Evolutionary conservation across 2,113 vertebrate genomes (phyloP).

Genomic region (Noctilio leporinus): DNA sequence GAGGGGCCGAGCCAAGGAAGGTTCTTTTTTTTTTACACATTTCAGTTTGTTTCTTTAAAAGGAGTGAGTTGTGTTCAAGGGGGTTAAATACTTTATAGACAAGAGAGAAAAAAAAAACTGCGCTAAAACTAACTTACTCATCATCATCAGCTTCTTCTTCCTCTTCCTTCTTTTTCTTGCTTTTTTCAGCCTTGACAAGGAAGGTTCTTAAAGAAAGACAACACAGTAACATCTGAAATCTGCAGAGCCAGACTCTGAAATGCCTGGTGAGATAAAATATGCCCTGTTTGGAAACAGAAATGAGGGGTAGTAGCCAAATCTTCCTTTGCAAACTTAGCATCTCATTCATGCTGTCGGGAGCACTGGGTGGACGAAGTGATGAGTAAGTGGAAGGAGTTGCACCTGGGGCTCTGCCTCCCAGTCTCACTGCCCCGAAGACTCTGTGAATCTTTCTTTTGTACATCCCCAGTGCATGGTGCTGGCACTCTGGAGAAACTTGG

Average conservation of each 20-base stretch:
- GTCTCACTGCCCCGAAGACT: background rate
- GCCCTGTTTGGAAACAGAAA: background rate
- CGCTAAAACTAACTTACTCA: too few species aligned
- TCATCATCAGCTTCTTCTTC: too few species aligned
- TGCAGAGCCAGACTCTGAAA: background rate
- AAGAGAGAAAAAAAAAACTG: too few species aligned
- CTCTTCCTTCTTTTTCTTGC: too few species aligned
- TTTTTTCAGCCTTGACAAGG: too few species aligned
- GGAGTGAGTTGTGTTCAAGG: too few species aligned
- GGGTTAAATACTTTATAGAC: too few species aligned
- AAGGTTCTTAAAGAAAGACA: background rate
- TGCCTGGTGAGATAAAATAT: background rate
- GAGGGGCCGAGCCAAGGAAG: background rate
- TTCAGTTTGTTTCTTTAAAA: too few species aligned
- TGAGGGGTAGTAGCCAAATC: background rate
- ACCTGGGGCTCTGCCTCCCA: background rate
- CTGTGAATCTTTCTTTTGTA: background rate
- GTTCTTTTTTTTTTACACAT: too few species aligned
- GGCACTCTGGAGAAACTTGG: background rate
- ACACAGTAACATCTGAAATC: background rate
- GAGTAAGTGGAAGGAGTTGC: background rate
- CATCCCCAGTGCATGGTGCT: background rate
- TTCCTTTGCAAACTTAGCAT: conserved; percentile 22
- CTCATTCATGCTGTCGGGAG: background rate
- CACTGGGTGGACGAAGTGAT: background rate